These are phyloP conservation scores for Rhinophrynus dorsalis DNA, from an alignment of 2,797 vertebrate genomes.

Conservation along the genomic window DNA sequence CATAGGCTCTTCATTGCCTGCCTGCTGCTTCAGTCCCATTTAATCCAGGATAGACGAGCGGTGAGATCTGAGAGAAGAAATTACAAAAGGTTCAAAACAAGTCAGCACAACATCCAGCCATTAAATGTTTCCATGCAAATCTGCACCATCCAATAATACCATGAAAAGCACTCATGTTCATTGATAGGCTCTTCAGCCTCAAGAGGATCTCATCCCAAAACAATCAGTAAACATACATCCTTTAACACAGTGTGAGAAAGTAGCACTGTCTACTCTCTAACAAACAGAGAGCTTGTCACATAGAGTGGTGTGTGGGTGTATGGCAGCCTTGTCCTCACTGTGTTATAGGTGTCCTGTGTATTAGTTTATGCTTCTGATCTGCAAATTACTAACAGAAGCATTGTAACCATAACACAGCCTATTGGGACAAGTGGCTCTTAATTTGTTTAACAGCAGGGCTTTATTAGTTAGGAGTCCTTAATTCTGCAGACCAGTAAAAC, in stretches of 20 bases:
- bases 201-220: not conserved
- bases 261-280: too few species aligned
- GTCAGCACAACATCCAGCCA: constrained; percentile 50
- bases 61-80: constrained; percentile 72
- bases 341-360: too few species aligned
- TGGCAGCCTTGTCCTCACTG: too few species aligned
- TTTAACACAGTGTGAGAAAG: not conserved
- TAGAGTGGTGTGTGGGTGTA: too few species aligned
- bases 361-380: too few species aligned
- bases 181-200: constrained; percentile 46
- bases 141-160: constrained; percentile 23
- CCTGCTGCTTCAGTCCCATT: constrained; percentile 78
- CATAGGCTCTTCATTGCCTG: not conserved
- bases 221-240: not conserved
- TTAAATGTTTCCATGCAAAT: constrained; percentile 54
- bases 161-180: constrained; percentile 48
- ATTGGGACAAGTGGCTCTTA: too few species aligned
- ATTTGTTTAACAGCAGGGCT: too few species aligned
- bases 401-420: too few species aligned
- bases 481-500: too few species aligned
- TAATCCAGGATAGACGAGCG: constrained; percentile 84
- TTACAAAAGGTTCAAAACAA: constrained; percentile 60
- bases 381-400: too few species aligned
- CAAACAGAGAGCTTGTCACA: too few species aligned
- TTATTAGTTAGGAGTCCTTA: too few species aligned